Conservation (phyloP, 2,797 vertebrate genomes). For the Stomatorhinus walkeri region DNA sequence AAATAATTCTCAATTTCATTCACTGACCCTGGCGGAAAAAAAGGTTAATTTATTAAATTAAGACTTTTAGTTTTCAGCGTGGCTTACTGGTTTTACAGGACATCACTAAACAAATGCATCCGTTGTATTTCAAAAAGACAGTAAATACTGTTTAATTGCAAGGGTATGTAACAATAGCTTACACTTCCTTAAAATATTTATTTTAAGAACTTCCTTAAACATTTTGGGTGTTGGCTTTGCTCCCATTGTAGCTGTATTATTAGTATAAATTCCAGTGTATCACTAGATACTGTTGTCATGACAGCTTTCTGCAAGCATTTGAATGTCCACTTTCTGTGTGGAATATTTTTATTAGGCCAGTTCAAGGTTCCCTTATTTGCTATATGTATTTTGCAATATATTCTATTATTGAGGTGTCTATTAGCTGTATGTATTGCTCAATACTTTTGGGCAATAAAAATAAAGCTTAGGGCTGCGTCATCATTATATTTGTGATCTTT, state of each 20-base stretch:
- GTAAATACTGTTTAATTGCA: not conserved
- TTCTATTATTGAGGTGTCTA: not conserved
- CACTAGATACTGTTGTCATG: not conserved
- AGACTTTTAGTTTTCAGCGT: not conserved
- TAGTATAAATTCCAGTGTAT: not conserved
- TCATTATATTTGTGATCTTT: constrained; percentile 12
- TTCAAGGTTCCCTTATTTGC: not conserved
- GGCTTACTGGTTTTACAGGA: not conserved
- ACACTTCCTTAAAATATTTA: not conserved
- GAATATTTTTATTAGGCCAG: not conserved
- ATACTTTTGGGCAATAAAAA: not conserved
- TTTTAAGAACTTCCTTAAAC: constrained; percentile 1
- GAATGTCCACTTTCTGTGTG: not conserved
- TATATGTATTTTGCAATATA: not conserved
- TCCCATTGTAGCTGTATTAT: not conserved
- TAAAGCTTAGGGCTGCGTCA: not conserved
- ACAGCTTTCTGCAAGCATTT: not conserved
- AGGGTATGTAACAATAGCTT: not conserved
- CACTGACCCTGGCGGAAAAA: not conserved
- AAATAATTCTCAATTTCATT: not conserved
- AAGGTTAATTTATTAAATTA: not conserved
- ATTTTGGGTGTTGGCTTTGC: not conserved
- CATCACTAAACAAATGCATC: not conserved
- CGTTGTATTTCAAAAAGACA: not conserved
- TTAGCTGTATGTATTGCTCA: not conserved